Percentiles rank a stretch among this genome's conserved stretches.
These are phyloP conservation scores for Micoletzkya japonica DNA, from an alignment of 2,888 invertebrate species.

Conservation along the genomic window DNA sequence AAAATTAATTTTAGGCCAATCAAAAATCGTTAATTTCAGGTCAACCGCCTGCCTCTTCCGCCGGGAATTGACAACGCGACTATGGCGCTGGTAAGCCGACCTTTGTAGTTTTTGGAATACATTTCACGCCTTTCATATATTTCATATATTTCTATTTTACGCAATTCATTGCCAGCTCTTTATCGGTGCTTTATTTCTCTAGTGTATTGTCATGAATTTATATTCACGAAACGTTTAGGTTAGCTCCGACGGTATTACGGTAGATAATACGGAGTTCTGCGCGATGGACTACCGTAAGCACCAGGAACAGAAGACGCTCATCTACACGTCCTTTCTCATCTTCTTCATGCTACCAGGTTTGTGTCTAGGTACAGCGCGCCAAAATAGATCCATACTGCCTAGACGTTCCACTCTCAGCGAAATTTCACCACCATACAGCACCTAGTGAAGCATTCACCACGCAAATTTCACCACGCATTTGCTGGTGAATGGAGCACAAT, in stretches of 20 bases:
- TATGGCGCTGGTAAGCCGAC: not conserved
- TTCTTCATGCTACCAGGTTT: conserved; percentile 58
- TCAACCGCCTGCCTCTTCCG: conserved; percentile 49
- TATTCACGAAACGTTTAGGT: conserved; percentile 33
- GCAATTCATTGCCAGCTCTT: too few relatives aligned
- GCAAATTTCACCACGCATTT: too few relatives aligned
- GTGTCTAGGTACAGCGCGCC: too few relatives aligned
- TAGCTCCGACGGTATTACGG: conserved; percentile 41
- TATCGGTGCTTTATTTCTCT: not conserved
- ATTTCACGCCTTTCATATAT: not conserved
- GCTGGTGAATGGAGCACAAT: too few relatives aligned
- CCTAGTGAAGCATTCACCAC: too few relatives aligned
- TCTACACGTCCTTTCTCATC: conserved; percentile 54
- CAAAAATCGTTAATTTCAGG: not conserved
- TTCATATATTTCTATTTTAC: not conserved
- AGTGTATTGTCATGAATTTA: not conserved
- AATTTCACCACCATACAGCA: too few relatives aligned
- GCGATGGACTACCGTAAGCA: conserved; percentile 45
- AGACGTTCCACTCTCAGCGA: too few relatives aligned
- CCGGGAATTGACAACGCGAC: not conserved
- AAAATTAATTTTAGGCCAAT: not conserved
- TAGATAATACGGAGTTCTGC: conserved; percentile 55
- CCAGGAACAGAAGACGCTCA: conserved; percentile 45
- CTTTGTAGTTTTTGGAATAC: not conserved
- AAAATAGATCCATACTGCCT: too few relatives aligned